phyloP scores from a whole-genome alignment of 2,888 invertebrate genomes.

The Agrotis ipsilon region DNA sequence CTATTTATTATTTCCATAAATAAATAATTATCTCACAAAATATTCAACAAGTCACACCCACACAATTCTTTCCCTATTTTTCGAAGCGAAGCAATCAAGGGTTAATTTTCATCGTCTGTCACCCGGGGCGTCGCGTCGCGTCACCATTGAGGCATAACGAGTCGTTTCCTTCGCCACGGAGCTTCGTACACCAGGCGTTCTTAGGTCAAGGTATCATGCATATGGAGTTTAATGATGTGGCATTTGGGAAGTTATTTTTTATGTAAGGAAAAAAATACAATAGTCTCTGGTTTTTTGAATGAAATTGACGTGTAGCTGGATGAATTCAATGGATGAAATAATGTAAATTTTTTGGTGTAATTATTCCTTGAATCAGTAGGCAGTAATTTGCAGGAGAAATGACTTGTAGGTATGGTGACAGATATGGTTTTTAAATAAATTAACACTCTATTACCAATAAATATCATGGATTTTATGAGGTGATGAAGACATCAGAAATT shows the following conservation, averaged over 20 bases:
- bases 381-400: too few relatives aligned
- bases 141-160: constrained; percentile 56
- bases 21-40: not conserved
- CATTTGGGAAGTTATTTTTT: not conserved
- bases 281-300: not conserved
- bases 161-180: constrained; percentile 48
- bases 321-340: not conserved
- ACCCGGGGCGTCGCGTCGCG: constrained; percentile 64
- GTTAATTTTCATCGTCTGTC: constrained; percentile 80
- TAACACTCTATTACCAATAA: too few relatives aligned
- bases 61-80: constrained; percentile 64
- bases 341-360: not conserved
- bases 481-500: too few relatives aligned
- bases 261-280: not conserved
- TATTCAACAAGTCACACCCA: constrained; percentile 64
- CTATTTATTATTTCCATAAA: not conserved
- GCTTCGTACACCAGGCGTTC: constrained; percentile 13
- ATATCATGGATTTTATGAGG: too few relatives aligned
- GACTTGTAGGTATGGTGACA: too few relatives aligned
- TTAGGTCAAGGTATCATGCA: constrained; percentile 52
- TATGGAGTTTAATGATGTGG: constrained; percentile 51
- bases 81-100: constrained; percentile 76
- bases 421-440: too few relatives aligned
- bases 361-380: too few relatives aligned
- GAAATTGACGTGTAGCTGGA: not conserved